These are phyloP conservation scores for Phalacrocorax aristotelis DNA, from an alignment of 2,113 vertebrate species.

Conservation along the genomic window DNA sequence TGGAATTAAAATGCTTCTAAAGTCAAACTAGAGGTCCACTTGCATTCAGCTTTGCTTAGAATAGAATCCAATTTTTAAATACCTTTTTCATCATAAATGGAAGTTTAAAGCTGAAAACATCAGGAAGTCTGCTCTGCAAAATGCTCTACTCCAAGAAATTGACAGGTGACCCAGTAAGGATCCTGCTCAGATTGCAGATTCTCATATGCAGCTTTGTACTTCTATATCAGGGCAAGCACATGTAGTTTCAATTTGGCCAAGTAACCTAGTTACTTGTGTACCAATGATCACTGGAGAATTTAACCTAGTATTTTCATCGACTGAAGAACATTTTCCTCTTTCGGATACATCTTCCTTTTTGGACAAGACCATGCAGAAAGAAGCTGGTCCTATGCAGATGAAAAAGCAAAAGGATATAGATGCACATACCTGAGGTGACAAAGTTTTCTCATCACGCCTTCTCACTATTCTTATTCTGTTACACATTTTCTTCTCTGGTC, in stretches of 20 bases:
- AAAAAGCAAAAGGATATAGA: background rate
- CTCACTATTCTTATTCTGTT: background rate
- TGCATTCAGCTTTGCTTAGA: background rate
- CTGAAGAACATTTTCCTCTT: background rate
- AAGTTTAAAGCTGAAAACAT: background rate
- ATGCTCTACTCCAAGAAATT: background rate
- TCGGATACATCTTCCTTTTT: background rate
- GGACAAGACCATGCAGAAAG: background rate
- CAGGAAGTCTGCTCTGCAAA: background rate
- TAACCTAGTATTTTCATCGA: background rate
- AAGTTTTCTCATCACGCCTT: background rate
- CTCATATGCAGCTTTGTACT: background rate
- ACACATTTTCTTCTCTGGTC: background rate
- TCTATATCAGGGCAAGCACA: background rate
- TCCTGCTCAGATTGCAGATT: background rate
- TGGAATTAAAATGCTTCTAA: background rate
- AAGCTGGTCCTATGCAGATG: background rate
- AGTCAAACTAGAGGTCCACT: background rate
- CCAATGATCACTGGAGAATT: background rate
- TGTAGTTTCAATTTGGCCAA: background rate
- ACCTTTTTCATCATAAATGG: background rate
- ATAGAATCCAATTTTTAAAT: background rate
- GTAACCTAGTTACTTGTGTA: background rate
- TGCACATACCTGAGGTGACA: background rate
- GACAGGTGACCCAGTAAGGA: background rate